A percentile compares a stretch with the other conserved stretches of the same genome.
These are phyloP conservation scores for Myocastor coypus DNA, from an alignment of 2,113 vertebrate genomes.

Conservation along the genomic window DNA sequence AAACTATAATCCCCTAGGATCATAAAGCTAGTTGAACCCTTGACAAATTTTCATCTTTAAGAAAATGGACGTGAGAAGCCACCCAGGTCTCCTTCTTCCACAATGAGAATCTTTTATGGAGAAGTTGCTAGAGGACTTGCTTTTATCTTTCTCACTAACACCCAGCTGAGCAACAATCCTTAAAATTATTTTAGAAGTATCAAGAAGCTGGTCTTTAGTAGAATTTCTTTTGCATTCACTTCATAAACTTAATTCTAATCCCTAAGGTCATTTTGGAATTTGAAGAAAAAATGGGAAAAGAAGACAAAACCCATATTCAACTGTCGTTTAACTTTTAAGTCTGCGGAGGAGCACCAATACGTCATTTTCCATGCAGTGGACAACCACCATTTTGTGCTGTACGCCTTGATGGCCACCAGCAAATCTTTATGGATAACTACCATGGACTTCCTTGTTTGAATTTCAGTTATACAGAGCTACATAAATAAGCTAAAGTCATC, in stretches of 20 bases:
- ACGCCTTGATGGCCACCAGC: background rate
- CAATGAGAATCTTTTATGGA: conserved; percentile 41
- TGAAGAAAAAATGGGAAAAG: conserved; percentile 37
- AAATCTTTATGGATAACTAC: background rate
- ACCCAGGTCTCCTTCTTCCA: background rate
- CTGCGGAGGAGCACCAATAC: background rate
- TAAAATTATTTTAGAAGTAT: conserved; percentile 17
- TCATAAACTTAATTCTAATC: conserved; percentile 46
- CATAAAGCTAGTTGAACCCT: background rate
- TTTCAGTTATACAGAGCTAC: conserved; percentile 17
- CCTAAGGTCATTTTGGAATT: background rate
- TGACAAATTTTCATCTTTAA: conserved; percentile 15
- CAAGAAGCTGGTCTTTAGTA: conserved; percentile 26
- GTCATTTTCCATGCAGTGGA: background rate
- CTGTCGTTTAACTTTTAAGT: conserved; percentile 37
- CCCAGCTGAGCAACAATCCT: background rate
- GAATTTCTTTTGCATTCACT: conserved; percentile 28
- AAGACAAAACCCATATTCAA: background rate
- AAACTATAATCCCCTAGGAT: background rate
- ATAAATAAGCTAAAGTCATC: background rate
- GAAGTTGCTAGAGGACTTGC: background rate
- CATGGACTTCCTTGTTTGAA: background rate
- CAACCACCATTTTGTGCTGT: background rate
- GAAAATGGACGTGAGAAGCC: background rate
- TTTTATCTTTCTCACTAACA: background rate